phyloP scores from a whole-genome alignment of 2,113 vertebrate species.

The Epinephelus moara region DNA sequence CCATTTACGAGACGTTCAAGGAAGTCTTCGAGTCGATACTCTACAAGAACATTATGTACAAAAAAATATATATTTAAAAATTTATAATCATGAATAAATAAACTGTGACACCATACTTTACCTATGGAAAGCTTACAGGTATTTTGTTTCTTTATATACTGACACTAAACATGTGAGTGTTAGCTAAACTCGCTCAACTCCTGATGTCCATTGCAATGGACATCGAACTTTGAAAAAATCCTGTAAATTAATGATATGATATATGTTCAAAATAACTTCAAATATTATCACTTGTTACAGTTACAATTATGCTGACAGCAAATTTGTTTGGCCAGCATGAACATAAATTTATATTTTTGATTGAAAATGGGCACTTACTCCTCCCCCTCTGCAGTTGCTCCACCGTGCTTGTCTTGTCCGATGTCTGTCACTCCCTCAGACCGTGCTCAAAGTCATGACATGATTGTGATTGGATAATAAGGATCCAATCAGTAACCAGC shows the following conservation, averaged over 20 bases:
- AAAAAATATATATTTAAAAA: too few species aligned
- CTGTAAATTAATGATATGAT: slow-evolving; percentile 1
- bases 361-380: slow-evolving; percentile 14
- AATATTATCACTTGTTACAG: background rate
- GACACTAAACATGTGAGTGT: slow-evolving; percentile 3
- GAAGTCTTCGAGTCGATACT: too few species aligned
- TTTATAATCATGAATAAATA: background rate
- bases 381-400: background rate
- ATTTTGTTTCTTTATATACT: slow-evolving; percentile 6
- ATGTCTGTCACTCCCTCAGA: too few species aligned
- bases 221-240: background rate
- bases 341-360: slow-evolving; percentile 10
- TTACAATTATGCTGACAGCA: background rate
- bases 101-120: background rate
- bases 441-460: background rate
- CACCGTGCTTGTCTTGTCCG: too few species aligned
- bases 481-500: background rate
- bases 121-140: background rate
- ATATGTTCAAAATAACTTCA: background rate
- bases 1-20: too few species aligned
- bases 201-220: slow-evolving; percentile 4
- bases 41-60: too few species aligned
- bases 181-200: background rate
- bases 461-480: background rate
- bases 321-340: background rate